These are phyloP conservation scores for Sarotherodon lohbergeri DNA, from an alignment of 2,113 vertebrate genomes.

Conservation along the genomic window DNA sequence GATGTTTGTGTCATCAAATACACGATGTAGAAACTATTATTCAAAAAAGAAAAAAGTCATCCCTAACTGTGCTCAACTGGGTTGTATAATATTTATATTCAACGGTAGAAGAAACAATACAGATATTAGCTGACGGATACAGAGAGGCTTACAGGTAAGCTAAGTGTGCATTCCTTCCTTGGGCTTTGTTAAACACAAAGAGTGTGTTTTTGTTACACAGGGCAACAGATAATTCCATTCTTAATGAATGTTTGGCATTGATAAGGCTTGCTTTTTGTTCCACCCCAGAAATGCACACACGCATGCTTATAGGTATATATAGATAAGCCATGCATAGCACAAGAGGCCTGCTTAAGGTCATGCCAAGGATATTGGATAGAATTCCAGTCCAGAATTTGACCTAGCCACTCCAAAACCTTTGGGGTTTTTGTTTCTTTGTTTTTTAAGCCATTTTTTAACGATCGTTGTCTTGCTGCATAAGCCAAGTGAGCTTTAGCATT, in stretches of 20 bases:
- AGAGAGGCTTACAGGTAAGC: conserved; percentile 10
- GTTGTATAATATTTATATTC: background rate
- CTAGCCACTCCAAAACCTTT: background rate
- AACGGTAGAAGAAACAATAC: background rate
- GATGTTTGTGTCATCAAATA: background rate
- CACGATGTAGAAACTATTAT: background rate
- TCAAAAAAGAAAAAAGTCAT: background rate
- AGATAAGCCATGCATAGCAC: background rate
- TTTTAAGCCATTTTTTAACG: background rate
- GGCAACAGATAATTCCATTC: background rate
- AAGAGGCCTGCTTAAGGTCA: background rate
- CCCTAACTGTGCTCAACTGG: background rate
- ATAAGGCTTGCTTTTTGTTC: conserved; percentile 1
- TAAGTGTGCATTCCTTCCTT: background rate
- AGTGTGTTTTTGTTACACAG: background rate
- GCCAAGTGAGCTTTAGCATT: background rate
- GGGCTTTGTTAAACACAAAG: background rate
- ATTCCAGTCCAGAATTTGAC: background rate
- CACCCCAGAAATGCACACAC: background rate
- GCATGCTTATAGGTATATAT: background rate
- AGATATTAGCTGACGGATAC: background rate
- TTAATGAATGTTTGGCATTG: conserved; percentile 40
- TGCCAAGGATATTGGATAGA: background rate
- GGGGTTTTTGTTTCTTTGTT: background rate
- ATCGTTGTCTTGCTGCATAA: background rate